Conservation (phyloP, 2,888 invertebrate genomes). For the Drosophila paramelanica region DNA sequence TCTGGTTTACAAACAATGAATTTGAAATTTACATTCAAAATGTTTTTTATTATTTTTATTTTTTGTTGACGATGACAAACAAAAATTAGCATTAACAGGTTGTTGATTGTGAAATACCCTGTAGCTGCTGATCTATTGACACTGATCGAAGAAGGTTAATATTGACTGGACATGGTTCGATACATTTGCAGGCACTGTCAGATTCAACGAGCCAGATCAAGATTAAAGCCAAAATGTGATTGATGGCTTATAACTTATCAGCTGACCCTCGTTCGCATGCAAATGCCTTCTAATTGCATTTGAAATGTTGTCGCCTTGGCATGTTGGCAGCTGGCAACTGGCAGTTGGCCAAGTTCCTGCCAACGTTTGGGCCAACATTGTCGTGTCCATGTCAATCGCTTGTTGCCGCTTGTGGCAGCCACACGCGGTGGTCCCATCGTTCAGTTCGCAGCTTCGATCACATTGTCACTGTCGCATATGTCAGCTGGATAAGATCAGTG, state of each 20-base stretch:
- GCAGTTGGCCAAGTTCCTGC: slow-evolving; percentile 35
- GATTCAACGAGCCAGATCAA: too few relatives aligned
- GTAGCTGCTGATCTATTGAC: neutral
- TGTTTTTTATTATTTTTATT: too few relatives aligned
- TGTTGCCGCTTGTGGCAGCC: slow-evolving; percentile 28
- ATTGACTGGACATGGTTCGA: neutral
- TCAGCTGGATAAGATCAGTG: slow-evolving; percentile 49
- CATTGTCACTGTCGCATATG: slow-evolving; percentile 45
- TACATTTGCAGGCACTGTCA: neutral
- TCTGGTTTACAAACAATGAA: neutral
- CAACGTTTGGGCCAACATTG: slow-evolving; percentile 17
- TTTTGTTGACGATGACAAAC: neutral
- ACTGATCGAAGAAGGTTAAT: too few relatives aligned
- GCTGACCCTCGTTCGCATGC: neutral
- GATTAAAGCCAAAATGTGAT: too few relatives aligned
- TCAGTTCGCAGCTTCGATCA: slow-evolving; percentile 33
- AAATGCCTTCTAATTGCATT: slow-evolving; percentile 22
- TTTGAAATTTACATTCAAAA: slow-evolving; percentile 2
- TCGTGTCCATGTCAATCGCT: slow-evolving; percentile 24
- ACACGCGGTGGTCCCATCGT: slow-evolving; percentile 55
- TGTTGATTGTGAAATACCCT: neutral
- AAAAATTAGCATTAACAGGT: slow-evolving; percentile 2
- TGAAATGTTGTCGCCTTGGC: slow-evolving; percentile 8
- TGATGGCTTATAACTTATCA: neutral
- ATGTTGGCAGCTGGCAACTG: slow-evolving; percentile 33